Base-by-base conservation (phyloP, 2,888 invertebrate species). In the Lottia scabra region DNA sequence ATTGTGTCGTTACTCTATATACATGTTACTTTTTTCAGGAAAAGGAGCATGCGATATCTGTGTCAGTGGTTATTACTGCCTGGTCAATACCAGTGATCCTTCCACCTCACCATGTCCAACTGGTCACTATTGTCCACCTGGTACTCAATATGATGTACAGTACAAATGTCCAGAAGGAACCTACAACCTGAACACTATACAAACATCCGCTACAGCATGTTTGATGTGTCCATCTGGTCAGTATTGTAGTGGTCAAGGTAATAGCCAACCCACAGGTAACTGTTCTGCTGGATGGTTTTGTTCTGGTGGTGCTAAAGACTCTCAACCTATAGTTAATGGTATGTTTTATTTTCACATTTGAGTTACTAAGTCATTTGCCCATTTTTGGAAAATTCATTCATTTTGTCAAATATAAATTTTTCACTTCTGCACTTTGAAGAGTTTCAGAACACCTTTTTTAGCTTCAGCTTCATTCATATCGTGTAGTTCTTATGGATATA, bases 231-330 rank as follows among this genome's bases (percentile, higher is more conserved):
- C 83, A 6, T 83, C 87, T 5, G 87, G 87, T 2, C 76, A 81
- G 69, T 88, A 83, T 72, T 88, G 88, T 72, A 76, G 77, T n/a
- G 81, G 81, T 10, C 44, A 73, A 0, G 87, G 86, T 10, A 75
- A 82, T 10, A 72, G 73, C 26, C 43, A 71, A 13, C 83, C 82
- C 4, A 77, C 82, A 26, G 87, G 83, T 1, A 81, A 83, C 76
- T 88, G 88, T 75, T 79, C 80, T 46, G 82, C 78, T 15, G 88
- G 88, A 5, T 88, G 84, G 83, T 88, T 83, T 83, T 88, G 88
- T 76, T 80, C 84, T n/a, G 86, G 86, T 30, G 85, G 84, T 2
- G 83, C 87, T 10, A 74, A 70, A 6, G 74, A 78, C 16, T 64
- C 77, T 62, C 79, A 80, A 73, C 87, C 87, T 6, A 71, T 81